Evolutionary conservation across 2,888 invertebrate genomes (phyloP).

Genomic region (Pemphredon lugubris): DNA sequence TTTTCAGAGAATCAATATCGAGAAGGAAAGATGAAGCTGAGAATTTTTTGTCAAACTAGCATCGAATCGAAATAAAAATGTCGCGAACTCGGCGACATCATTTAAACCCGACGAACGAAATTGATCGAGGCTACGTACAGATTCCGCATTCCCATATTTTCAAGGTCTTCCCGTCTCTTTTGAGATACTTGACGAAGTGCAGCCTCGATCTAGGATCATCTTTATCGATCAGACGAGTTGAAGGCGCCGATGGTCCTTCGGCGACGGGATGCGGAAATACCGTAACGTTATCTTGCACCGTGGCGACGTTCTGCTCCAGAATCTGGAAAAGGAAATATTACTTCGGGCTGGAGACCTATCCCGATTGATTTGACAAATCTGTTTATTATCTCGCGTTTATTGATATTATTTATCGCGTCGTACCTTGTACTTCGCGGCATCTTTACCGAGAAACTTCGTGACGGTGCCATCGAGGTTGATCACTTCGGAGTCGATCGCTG

Average conservation of each 20-base stretch:
- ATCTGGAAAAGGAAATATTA: conserved; percentile 65
- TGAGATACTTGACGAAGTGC: conserved; percentile 86
- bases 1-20: no score
- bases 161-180: conserved; percentile 86
- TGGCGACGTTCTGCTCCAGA: conserved; percentile 61
- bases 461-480: conserved; percentile 65
- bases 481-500: conserved; percentile 67
- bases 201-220: conserved; percentile 84
- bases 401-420: conserved; percentile 11
- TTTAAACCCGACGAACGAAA: no score
- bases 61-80: no score
- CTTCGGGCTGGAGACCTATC: no score
- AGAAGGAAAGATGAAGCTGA: no score
- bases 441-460: conserved; percentile 68
- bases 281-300: conserved; percentile 63
- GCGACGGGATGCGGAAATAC: conserved; percentile 58
- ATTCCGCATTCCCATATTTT: conserved; percentile 90
- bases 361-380: no score
- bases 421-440: conserved; percentile 69
- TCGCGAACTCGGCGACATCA: no score
- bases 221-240: conserved; percentile 82
- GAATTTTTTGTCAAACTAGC: no score
- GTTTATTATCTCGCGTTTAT: no score
- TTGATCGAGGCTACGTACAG: conserved; percentile 87
- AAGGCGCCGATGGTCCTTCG: conserved; percentile 56